Conservation (phyloP, 2,888 invertebrate species). For the Idaea dimidiata region DNA sequence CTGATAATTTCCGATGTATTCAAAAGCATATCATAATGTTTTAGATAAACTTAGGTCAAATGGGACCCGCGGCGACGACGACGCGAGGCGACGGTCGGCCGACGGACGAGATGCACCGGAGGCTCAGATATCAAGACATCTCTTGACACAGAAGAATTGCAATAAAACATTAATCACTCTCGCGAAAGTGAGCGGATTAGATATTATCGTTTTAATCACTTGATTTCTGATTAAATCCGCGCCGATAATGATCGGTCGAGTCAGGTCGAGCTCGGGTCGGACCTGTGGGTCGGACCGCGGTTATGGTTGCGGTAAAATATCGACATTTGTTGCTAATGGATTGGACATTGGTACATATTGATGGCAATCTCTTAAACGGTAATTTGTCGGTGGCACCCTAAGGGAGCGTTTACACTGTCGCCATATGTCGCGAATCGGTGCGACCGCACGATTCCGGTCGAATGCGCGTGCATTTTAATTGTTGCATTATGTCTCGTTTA, state of each 20-base stretch:
- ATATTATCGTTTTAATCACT: constrained; percentile 65
- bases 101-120: not conserved
- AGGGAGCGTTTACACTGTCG: constrained; percentile 36
- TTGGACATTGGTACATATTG: constrained; percentile 61
- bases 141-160: constrained; percentile 29
- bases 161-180: constrained; percentile 27
- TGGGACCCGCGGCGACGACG: not conserved
- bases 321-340: constrained; percentile 75
- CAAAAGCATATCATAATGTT: constrained; percentile 13
- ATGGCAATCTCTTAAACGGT: constrained; percentile 74
- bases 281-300: not conserved
- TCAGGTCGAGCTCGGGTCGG: constrained; percentile 36
- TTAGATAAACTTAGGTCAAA: not conserved
- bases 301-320: constrained; percentile 43
- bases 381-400: constrained; percentile 53
- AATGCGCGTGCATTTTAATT: constrained; percentile 54
- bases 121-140: constrained; percentile 2
- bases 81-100: not conserved
- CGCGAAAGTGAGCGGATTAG: constrained; percentile 37
- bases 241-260: constrained; percentile 69
- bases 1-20: constrained; percentile 13
- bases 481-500: constrained; percentile 46
- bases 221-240: constrained; percentile 63
- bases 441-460: constrained; percentile 9
- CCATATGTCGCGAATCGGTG: constrained; percentile 67